Evolutionary conservation across 2,113 vertebrate genomes (phyloP).

Genomic region (Tapirus terrestris): DNA sequence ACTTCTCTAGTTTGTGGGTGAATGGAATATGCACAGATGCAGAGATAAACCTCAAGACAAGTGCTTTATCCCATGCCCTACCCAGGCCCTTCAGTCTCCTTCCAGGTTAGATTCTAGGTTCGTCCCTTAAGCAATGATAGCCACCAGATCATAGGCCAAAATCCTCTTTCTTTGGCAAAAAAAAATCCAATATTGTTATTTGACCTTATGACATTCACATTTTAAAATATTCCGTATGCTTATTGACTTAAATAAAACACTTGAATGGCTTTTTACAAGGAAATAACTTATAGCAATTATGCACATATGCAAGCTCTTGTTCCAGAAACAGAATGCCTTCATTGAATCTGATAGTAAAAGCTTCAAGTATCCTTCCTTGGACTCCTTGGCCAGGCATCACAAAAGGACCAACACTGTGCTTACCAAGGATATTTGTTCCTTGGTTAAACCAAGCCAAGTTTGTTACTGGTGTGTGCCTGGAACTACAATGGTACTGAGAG

Average conservation of each 20-base stretch:
- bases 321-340: conserved; percentile 10
- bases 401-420: background rate
- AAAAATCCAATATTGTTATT: conserved; percentile 16
- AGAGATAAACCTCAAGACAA: background rate
- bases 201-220: background rate
- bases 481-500: background rate
- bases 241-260: conserved; percentile 48
- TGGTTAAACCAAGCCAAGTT: background rate
- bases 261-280: conserved; percentile 30
- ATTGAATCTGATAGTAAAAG: background rate
- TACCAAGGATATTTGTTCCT: background rate
- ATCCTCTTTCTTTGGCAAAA: background rate
- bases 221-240: conserved; percentile 21
- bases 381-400: background rate
- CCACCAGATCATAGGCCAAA: conserved; percentile 21
- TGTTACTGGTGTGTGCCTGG: background rate
- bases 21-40: background rate
- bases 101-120: background rate
- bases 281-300: background rate
- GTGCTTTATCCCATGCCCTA: background rate
- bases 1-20: background rate
- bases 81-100: background rate
- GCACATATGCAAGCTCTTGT: background rate
- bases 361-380: background rate
- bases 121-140: background rate